Percentiles rank a stretch among this genome's conserved stretches.
These are phyloP conservation scores for Serripes groenlandicus DNA, from an alignment of 2,888 invertebrate species.

Conservation along the genomic window DNA sequence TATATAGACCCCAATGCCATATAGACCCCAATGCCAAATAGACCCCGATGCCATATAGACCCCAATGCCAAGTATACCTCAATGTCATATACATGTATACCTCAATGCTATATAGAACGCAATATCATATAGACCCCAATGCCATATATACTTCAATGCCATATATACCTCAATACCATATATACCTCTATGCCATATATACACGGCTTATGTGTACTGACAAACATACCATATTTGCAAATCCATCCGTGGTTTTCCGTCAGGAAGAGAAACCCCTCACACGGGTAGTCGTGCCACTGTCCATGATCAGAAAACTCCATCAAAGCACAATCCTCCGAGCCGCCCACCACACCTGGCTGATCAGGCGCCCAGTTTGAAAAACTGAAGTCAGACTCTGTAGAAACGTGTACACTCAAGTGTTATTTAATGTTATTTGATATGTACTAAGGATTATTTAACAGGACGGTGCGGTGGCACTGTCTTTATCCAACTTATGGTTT, in stretches of 20 bases:
- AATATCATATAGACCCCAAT: too few relatives aligned
- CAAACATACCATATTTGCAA: slow-evolving; percentile 49
- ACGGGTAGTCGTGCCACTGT: slow-evolving; percentile 54
- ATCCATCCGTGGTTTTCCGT: slow-evolving; percentile 50
- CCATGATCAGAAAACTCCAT: slow-evolving; percentile 20
- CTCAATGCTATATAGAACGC: too few relatives aligned
- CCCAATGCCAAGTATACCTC: too few relatives aligned
- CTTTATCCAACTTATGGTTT: too few relatives aligned
- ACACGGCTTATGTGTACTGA: too few relatives aligned
- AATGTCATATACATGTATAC: too few relatives aligned
- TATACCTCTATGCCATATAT: too few relatives aligned
- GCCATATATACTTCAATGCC: too few relatives aligned
- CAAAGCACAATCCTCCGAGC: slow-evolving; percentile 44
- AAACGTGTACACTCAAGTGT: background rate
- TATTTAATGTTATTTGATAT: background rate
- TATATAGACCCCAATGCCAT: too few relatives aligned
- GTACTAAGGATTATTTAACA: background rate
- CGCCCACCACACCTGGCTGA: slow-evolving; percentile 44
- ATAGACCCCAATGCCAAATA: too few relatives aligned
- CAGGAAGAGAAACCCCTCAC: slow-evolving; percentile 38
- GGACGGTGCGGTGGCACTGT: background rate
- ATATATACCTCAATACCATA: too few relatives aligned
- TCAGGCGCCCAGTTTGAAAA: slow-evolving; percentile 35
- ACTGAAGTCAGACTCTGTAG: background rate
- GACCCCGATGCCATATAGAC: too few relatives aligned